Evolutionary conservation across 2,888 invertebrate species (phyloP).

Genomic region (Plagiodera versicolora): DNA sequence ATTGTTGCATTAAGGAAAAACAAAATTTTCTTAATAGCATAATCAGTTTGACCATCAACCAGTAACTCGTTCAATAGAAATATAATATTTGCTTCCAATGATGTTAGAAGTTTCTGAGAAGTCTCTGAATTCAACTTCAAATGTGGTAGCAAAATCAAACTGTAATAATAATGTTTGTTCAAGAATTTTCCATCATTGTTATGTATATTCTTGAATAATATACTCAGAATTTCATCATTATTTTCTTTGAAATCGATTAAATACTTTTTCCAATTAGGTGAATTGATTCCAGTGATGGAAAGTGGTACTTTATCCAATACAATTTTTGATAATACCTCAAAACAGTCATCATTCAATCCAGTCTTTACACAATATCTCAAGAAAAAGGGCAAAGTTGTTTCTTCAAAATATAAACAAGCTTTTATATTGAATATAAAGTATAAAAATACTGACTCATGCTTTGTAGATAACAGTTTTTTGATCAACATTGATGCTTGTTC

Average conservation of each 20-base stretch:
- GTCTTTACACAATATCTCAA: constrained; percentile 62
- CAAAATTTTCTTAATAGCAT: constrained; percentile 42
- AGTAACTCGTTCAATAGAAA: neutral
- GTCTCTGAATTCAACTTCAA: constrained; percentile 48
- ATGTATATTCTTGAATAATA: constrained; percentile 51
- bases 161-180: constrained; percentile 56
- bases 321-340: constrained; percentile 67
- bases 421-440: constrained; percentile 68
- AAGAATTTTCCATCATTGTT: constrained; percentile 52
- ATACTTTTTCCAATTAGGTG: constrained; percentile 68
- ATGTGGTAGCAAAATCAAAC: constrained; percentile 62
- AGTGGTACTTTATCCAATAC: constrained; percentile 68
- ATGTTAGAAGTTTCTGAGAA: constrained; percentile 43
- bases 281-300: constrained; percentile 61
- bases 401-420: constrained; percentile 70
- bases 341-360: constrained; percentile 59
- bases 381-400: constrained; percentile 70
- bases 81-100: constrained; percentile 21
- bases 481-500: constrained; percentile 72
- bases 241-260: constrained; percentile 60
- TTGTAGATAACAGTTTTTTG: constrained; percentile 63
- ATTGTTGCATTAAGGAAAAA: constrained; percentile 62
- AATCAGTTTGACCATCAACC: constrained; percentile 5
- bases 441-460: constrained; percentile 61
- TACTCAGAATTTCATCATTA: constrained; percentile 52